Percentiles rank a stretch among this genome's conserved stretches.
These are phyloP conservation scores for Hippocampus barbouri DNA, from an alignment of 2,113 vertebrate species.

Conservation along the genomic window DNA sequence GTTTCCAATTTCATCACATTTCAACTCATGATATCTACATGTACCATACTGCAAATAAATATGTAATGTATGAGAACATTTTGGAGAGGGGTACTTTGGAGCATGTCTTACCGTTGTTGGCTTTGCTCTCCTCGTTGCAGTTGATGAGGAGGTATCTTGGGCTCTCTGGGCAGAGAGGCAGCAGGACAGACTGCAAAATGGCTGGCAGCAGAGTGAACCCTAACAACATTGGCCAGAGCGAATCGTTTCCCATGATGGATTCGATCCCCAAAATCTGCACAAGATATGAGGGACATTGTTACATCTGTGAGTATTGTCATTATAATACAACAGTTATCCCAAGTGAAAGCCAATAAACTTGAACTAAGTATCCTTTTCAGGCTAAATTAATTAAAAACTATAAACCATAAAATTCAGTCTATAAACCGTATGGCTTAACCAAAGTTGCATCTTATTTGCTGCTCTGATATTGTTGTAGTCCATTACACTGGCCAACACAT, in stretches of 20 bases:
- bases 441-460: too few species aligned
- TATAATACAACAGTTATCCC: not conserved
- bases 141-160: constrained; percentile 95
- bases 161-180: constrained; percentile 92
- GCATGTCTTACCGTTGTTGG: constrained; percentile 80
- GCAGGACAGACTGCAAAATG: constrained; percentile 80
- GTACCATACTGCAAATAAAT: not conserved
- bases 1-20: too few species aligned
- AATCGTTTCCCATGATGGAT: constrained; percentile 81
- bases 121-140: constrained; percentile 90
- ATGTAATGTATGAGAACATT: not conserved
- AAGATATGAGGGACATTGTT: constrained; percentile 1
- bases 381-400: not conserved
- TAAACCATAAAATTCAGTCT: not conserved
- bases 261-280: constrained; percentile 87
- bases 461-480: too few species aligned
- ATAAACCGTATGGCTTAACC: too few species aligned
- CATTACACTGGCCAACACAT: too few species aligned
- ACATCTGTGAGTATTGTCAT: not conserved
- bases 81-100: not conserved
- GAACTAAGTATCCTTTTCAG: not conserved
- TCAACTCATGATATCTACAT: not conserved
- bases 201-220: constrained; percentile 84
- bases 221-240: constrained; percentile 86
- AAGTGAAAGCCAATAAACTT: not conserved